These are phyloP conservation scores for Pogonomyrmex californicus DNA, from an alignment of 1,140 invertebrate species.

Conservation along the genomic window DNA sequence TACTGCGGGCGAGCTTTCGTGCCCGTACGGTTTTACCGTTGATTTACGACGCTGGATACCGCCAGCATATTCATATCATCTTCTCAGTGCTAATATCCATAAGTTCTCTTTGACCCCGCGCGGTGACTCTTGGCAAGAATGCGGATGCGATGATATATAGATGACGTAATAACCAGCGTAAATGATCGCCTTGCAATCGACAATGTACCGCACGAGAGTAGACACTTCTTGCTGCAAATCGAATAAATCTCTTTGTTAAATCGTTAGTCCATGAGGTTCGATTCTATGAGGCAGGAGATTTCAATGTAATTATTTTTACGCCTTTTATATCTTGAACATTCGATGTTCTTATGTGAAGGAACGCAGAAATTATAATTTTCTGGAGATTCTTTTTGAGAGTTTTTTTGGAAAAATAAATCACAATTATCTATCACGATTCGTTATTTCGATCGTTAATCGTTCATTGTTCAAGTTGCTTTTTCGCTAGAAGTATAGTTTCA, in stretches of 20 bases:
- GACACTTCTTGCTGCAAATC: neutral
- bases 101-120: conserved; percentile 71
- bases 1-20: conserved; percentile 42
- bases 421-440: conserved; percentile 16
- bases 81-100: conserved; percentile 75
- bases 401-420: conserved; percentile 6
- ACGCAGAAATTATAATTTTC: neutral
- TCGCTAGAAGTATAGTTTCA: conserved; percentile 28
- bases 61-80: conserved; percentile 77
- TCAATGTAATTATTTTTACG: neutral
- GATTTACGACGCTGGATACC: conserved; percentile 71
- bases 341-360: neutral
- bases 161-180: conserved; percentile 41
- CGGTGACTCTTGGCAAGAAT: conserved; percentile 61
- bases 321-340: neutral
- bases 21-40: conserved; percentile 61
- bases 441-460: conserved; percentile 36
- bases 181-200: conserved; percentile 33
- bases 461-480: conserved; percentile 5
- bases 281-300: neutral
- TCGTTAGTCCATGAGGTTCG: neutral
- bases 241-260: conserved; percentile 17
- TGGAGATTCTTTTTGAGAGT: neutral
- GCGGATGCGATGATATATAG: conserved; percentile 53
- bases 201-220: conserved; percentile 6